These are phyloP conservation scores for Sphaeramia orbicularis DNA, from an alignment of 2,797 vertebrate genomes.

Conservation along the genomic window DNA sequence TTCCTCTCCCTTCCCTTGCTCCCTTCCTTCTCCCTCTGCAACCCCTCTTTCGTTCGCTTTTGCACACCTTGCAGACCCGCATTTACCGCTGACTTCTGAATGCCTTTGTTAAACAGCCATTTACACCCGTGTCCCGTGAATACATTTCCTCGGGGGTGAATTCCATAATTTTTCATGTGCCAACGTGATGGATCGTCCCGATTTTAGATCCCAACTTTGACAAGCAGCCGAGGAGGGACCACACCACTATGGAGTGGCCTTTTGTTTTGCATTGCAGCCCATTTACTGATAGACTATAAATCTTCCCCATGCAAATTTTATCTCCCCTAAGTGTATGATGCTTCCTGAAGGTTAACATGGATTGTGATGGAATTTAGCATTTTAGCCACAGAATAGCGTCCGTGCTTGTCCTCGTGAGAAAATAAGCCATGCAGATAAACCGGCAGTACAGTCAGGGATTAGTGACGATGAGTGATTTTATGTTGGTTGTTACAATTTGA, in stretches of 20 bases:
- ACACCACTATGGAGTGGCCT: slow-evolving; percentile 64
- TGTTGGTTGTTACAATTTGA: slow-evolving; percentile 79
- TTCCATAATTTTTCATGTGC: slow-evolving; percentile 85
- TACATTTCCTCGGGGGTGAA: slow-evolving; percentile 78
- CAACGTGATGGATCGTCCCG: slow-evolving; percentile 86
- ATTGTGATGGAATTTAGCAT: slow-evolving; percentile 74
- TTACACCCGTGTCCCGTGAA: slow-evolving; percentile 72
- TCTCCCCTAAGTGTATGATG: slow-evolving; percentile 78
- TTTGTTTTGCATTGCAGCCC: slow-evolving; percentile 82
- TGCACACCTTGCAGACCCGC: slow-evolving; percentile 68
- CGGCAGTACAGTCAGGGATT: slow-evolving; percentile 68
- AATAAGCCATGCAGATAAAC: slow-evolving; percentile 70
- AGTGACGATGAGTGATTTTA: slow-evolving; percentile 79
- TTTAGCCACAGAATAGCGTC: slow-evolving; percentile 62
- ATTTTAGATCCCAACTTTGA: slow-evolving; percentile 87
- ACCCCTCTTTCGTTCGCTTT: slow-evolving; percentile 22
- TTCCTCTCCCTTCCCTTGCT: slow-evolving; percentile 8
- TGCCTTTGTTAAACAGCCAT: slow-evolving; percentile 81
- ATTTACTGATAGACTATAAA: slow-evolving; percentile 86
- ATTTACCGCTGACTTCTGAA: slow-evolving; percentile 79
- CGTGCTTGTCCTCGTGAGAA: slow-evolving; percentile 50
- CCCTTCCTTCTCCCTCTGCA: slow-evolving; percentile 1
- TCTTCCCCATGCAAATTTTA: slow-evolving; percentile 85
- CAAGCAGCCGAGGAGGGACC: slow-evolving; percentile 76
- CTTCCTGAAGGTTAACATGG: slow-evolving; percentile 86